Evolutionary conservation across 2,113 vertebrate species (phyloP).

Genomic region (Thunnus maccoyii): DNA sequence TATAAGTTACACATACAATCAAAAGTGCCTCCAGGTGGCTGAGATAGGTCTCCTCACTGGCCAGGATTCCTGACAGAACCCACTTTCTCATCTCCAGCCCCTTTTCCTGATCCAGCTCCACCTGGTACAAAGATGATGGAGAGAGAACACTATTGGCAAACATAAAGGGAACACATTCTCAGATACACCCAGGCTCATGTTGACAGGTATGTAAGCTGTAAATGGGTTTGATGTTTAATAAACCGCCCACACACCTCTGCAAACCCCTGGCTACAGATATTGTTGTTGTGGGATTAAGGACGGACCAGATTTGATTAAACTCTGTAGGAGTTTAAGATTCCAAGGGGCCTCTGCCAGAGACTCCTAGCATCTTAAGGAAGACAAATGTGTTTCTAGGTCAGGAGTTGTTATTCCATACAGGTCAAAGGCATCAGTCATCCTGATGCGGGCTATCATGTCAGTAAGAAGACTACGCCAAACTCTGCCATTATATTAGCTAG

Average conservation of each 20-base stretch:
- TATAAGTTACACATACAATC: slow-evolving; percentile 85
- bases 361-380: slow-evolving; percentile 47
- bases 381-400: slow-evolving; percentile 48
- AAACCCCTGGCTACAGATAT: slow-evolving; percentile 20
- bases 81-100: slow-evolving; percentile 98
- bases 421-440: slow-evolving; percentile 72
- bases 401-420: slow-evolving; percentile 54
- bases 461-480: slow-evolving; percentile 11
- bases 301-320: slow-evolving; percentile 63
- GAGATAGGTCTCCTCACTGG: slow-evolving; percentile 96
- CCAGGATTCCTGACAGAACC: slow-evolving; percentile 97
- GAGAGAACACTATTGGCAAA: slow-evolving; percentile 2
- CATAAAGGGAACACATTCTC: neutral
- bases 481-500: slow-evolving; percentile 22
- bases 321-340: slow-evolving; percentile 73
- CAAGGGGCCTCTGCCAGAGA: slow-evolving; percentile 47
- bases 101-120: slow-evolving; percentile 95
- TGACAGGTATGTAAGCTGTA: slow-evolving; percentile 20
- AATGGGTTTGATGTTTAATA: slow-evolving; percentile 19
- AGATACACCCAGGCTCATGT: slow-evolving; percentile 1
- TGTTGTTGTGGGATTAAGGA: slow-evolving; percentile 44
- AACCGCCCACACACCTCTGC: slow-evolving; percentile 28
- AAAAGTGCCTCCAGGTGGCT: slow-evolving; percentile 96
- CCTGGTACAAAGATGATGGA: slow-evolving; percentile 74
- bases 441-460: slow-evolving; percentile 24